Evolutionary conservation across 2,113 vertebrate species (phyloP).

Genomic region (Gopherus flavomarginatus): DNA sequence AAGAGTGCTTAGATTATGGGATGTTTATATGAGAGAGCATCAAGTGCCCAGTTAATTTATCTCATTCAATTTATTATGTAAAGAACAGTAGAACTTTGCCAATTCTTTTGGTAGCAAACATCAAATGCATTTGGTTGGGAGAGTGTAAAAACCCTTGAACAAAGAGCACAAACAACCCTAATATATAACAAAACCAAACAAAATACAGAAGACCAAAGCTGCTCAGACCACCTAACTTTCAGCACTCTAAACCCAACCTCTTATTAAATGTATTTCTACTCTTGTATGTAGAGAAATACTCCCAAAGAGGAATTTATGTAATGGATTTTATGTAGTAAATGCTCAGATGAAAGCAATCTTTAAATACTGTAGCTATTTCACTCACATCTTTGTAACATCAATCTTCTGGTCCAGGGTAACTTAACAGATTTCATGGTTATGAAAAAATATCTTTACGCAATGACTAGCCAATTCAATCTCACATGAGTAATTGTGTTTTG

Average conservation of each 20-base stretch:
- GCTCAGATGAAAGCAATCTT: not conserved
- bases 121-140: not conserved
- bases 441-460: not conserved
- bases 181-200: not conserved
- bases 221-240: not conserved
- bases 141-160: not conserved
- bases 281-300: not conserved
- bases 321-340: not conserved
- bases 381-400: not conserved
- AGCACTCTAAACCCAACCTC: not conserved
- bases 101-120: not conserved
- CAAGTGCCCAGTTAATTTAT: not conserved
- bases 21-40: not conserved
- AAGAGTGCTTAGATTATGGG: not conserved
- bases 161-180: not conserved
- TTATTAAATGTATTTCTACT: not conserved
- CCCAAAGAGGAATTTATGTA: not conserved
- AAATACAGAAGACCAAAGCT: not conserved
- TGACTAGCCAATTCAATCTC: not conserved
- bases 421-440: not conserved
- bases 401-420: not conserved
- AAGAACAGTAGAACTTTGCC: not conserved
- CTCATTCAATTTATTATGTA: not conserved
- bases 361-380: not conserved
- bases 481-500: not conserved